These are phyloP conservation scores for Eupleurogrammus muticus DNA, from an alignment of 2,797 vertebrate genomes.

Conservation along the genomic window DNA sequence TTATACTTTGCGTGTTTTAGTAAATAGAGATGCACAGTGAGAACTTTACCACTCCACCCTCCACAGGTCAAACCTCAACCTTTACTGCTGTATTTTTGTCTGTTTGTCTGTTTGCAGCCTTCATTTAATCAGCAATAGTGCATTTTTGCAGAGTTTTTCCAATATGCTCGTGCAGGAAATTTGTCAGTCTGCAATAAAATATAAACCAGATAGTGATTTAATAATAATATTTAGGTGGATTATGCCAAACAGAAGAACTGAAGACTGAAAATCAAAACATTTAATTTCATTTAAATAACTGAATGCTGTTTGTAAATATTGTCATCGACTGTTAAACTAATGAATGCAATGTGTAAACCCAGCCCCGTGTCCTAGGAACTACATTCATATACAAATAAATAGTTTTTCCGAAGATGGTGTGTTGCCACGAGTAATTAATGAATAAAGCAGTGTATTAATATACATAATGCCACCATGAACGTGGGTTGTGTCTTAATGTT, in stretches of 20 bases:
- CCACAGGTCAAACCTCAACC: not conserved
- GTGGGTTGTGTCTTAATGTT: not conserved
- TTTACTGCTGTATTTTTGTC: not conserved
- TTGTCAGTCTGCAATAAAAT: not conserved
- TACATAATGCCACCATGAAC: not conserved
- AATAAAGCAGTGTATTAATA: not conserved
- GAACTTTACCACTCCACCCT: not conserved
- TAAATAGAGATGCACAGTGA: not conserved
- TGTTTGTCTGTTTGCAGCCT: not conserved
- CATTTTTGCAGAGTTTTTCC: not conserved
- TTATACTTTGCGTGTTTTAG: not conserved
- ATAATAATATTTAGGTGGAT: not conserved
- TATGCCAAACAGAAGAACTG: not conserved
- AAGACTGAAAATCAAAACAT: not conserved
- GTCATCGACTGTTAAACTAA: not conserved
- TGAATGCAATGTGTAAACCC: not conserved
- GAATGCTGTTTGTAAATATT: not conserved
- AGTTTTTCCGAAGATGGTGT: not conserved
- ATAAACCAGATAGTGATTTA: too few relatives aligned
- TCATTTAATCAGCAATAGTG: slow-evolving; percentile 2
- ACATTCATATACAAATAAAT: not conserved
- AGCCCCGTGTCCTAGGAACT: not conserved
- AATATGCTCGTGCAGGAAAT: not conserved
- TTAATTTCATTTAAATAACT: not conserved
- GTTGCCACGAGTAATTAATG: not conserved